Evolutionary conservation across 2,888 invertebrate genomes (phyloP).

Genomic region (Agonopterix subpropinquella): DNA sequence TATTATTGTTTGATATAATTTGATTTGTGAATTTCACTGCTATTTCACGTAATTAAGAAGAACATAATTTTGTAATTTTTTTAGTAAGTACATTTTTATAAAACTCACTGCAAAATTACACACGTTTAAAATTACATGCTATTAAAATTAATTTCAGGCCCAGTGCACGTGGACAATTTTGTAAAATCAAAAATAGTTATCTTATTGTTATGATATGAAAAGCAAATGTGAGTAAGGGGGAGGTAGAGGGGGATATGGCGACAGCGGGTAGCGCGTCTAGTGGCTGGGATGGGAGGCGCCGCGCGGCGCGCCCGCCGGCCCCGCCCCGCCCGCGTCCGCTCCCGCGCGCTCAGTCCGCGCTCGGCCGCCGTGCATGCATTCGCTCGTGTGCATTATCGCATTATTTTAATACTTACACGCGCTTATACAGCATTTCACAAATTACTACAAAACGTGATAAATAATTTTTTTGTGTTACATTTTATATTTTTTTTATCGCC

Average conservation of each 20-base stretch:
- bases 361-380: conserved; percentile 42
- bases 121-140: no score
- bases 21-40: no score
- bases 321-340: conserved; percentile 34
- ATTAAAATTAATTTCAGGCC: no score
- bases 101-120: no score
- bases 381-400: conserved; percentile 7
- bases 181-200: conserved; percentile 13
- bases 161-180: not conserved
- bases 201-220: conserved; percentile 53
- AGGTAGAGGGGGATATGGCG: conserved; percentile 17
- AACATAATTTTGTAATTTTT: no score
- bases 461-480: conserved; percentile 11
- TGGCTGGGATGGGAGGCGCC: conserved; percentile 55
- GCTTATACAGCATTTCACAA: conserved; percentile 19
- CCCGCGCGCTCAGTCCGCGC: conserved; percentile 62
- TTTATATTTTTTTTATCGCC: conserved; percentile 4
- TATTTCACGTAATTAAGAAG: no score
- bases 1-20: no score
- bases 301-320: conserved; percentile 31
- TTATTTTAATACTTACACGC: conserved; percentile 19
- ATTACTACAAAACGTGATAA: conserved; percentile 11
- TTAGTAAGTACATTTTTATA: no score
- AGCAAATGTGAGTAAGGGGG: conserved; percentile 30
- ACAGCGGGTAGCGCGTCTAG: conserved; percentile 30